phyloP scores from a whole-genome alignment of 2,797 vertebrate species.

The Moxostoma hubbsi region DNA sequence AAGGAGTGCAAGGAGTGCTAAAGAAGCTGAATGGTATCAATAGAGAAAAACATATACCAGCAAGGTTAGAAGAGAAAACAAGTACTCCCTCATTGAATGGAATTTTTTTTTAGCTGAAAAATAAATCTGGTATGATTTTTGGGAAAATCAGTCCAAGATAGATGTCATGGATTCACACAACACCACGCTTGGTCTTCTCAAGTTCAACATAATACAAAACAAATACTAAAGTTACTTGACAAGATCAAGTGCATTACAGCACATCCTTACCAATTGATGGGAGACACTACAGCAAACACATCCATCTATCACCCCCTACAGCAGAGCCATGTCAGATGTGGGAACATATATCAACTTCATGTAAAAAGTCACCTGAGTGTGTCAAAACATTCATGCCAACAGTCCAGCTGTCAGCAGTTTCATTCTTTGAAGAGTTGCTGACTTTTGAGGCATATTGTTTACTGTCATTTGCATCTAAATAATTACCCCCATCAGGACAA shows the following conservation, averaged over 20 bases:
- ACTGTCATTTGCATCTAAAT: constrained; percentile 51
- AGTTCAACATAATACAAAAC: constrained; percentile 30
- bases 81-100: background rate
- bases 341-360: constrained; percentile 31
- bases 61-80: background rate
- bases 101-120: constrained; percentile 6
- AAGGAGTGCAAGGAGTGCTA: too few species aligned
- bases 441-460: constrained; percentile 38
- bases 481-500: constrained; percentile 50
- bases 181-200: background rate
- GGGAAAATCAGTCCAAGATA: background rate
- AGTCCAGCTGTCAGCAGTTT: constrained; percentile 40
- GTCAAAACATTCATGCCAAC: constrained; percentile 1
- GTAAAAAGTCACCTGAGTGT: constrained; percentile 12
- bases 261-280: background rate
- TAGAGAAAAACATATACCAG: too few species aligned
- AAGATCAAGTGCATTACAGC: constrained; percentile 18
- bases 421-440: constrained; percentile 19
- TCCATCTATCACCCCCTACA: constrained; percentile 15
- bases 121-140: background rate
- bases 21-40: too few species aligned
- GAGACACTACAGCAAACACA: constrained; percentile 18
- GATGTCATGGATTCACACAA: constrained; percentile 5
- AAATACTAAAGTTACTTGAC: constrained; percentile 2
- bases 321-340: background rate